Conservation (phyloP, 1,140 invertebrate genomes). For the Antheraea pernyi region DNA sequence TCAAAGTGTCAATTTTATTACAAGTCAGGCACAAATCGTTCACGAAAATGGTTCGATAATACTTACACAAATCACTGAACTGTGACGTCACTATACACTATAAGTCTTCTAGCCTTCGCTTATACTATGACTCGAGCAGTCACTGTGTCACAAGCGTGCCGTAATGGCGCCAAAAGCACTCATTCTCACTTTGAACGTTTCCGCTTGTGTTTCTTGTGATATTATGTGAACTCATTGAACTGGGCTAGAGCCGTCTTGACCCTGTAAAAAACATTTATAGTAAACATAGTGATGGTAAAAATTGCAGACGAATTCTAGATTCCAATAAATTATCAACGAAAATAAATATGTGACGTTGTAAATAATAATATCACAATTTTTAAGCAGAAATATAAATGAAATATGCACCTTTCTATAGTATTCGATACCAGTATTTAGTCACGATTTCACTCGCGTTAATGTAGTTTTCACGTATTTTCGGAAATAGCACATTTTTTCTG, state of each 20-base stretch:
- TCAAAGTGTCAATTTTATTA: too few relatives aligned
- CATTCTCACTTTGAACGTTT: slow-evolving; percentile 30
- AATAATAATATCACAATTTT: too few relatives aligned
- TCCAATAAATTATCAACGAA: too few relatives aligned
- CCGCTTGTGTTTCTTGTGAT: slow-evolving; percentile 21
- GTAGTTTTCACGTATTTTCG: too few relatives aligned
- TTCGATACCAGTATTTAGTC: too few relatives aligned
- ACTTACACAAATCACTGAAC: background rate
- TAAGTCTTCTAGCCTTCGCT: background rate
- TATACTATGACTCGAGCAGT: slow-evolving; percentile 48
- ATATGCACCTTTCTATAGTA: too few relatives aligned
- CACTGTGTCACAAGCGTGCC: slow-evolving; percentile 41
- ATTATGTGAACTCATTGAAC: slow-evolving; percentile 69
- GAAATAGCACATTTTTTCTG: too few relatives aligned
- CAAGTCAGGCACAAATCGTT: too few relatives aligned
- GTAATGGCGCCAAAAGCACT: slow-evolving; percentile 16
- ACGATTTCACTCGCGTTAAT: too few relatives aligned
- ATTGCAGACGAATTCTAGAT: too few relatives aligned
- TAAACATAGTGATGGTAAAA: background rate
- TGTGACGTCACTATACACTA: background rate
- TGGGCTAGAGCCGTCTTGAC: slow-evolving; percentile 66
- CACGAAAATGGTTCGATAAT: background rate
- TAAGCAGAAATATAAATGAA: too few relatives aligned
- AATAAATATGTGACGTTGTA: too few relatives aligned
- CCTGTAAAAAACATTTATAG: slow-evolving; percentile 33